These are phyloP conservation scores for Tetrax tetrax DNA, from an alignment of 2,113 vertebrate species.

Conservation along the genomic window DNA sequence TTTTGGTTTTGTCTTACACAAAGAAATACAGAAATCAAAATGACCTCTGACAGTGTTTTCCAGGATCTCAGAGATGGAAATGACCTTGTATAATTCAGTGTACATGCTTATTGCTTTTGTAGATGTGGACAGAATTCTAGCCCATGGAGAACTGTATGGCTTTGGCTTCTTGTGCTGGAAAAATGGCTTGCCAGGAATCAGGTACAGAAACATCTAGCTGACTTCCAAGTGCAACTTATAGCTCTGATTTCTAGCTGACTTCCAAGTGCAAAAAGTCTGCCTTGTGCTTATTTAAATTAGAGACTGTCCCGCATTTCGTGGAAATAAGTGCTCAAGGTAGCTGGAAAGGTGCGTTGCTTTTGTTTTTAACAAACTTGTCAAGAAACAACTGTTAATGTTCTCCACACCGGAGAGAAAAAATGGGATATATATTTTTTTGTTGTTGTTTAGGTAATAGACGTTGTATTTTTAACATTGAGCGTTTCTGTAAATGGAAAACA, in stretches of 20 bases:
- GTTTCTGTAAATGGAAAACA: neutral
- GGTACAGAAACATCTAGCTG: conserved; percentile 72
- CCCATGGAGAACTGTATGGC: conserved; percentile 88
- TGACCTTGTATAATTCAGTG: neutral
- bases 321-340: neutral
- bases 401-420: neutral
- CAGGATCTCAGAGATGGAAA: neutral
- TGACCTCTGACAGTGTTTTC: neutral
- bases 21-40: neutral
- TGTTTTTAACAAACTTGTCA: neutral
- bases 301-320: neutral
- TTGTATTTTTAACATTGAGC: neutral
- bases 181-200: conserved; percentile 80
- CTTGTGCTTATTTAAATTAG: neutral
- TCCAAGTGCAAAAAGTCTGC: neutral
- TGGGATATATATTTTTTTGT: accelerated
- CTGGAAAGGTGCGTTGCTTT: neutral
- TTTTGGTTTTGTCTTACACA: neutral
- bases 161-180: conserved; percentile 91
- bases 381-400: neutral
- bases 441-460: neutral
- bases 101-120: neutral
- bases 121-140: conserved; percentile 80
- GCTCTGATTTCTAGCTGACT: neutral
- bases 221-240: neutral